A percentile compares a stretch with the other conserved stretches of the same genome.
Conservation (phyloP, 1,140 invertebrate genomes). For the honey bee (Apis mellifera) region DNA sequence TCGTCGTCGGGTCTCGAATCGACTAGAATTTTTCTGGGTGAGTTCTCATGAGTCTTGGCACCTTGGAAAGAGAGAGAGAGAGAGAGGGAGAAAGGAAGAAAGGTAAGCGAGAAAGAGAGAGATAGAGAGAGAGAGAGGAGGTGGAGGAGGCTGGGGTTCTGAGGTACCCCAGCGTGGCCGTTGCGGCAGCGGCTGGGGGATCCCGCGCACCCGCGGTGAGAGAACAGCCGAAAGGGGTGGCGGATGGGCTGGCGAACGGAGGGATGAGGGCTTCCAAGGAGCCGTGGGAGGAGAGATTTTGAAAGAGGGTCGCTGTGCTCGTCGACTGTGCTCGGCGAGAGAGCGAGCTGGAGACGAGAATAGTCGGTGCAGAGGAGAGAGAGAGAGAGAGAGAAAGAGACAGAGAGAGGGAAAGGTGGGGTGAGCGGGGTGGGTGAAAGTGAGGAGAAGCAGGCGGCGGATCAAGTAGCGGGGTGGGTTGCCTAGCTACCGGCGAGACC, state of each 20-base stretch:
- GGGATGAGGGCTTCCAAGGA: constrained; percentile 52
- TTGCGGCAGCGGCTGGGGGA: constrained; percentile 79
- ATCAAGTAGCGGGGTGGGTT: constrained; percentile 72
- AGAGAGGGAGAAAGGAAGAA: constrained; percentile 3
- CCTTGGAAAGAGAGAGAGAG: constrained; percentile 42
- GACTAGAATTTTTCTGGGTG: constrained; percentile 67
- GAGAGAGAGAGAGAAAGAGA: constrained; percentile 17
- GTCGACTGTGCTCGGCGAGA: constrained; percentile 43
- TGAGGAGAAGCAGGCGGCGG: constrained; percentile 68
- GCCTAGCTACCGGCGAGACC: constrained; percentile 81
- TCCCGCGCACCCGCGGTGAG: constrained; percentile 78
- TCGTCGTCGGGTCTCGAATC: constrained; percentile 38
- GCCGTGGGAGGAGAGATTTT: constrained; percentile 76
- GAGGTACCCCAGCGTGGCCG: constrained; percentile 81
- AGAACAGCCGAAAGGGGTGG: constrained; percentile 65
- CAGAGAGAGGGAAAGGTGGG: constrained; percentile 48
- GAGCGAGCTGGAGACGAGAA: constrained; percentile 44
- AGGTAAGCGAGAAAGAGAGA: neutral
- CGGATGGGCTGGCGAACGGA: constrained; percentile 34
- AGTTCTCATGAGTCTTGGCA: constrained; percentile 68
- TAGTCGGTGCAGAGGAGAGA: constrained; percentile 33
- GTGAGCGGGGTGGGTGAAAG: constrained; percentile 56
- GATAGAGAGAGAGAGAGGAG: neutral
- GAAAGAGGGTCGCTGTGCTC: constrained; percentile 75
- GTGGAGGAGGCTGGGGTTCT: constrained; percentile 74